Evolutionary conservation across 2,797 vertebrate genomes (phyloP), one percentile per base, ranked within the genome.

Genomic region (Alcedo atthis): DNA sequence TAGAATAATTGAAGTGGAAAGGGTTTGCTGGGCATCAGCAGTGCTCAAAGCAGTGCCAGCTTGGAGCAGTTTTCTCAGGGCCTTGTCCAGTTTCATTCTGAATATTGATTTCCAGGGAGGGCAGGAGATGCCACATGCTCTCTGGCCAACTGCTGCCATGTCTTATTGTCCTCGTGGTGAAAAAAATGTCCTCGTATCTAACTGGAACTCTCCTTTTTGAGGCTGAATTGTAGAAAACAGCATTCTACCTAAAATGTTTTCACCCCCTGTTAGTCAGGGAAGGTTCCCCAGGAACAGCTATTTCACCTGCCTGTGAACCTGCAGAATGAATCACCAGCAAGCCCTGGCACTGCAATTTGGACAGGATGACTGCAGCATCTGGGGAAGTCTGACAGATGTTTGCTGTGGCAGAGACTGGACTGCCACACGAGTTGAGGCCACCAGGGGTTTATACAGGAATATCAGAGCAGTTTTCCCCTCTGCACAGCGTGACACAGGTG

Each of bases 371-470:
- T 85, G 55, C 43, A 63, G 24, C 4, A 0, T 69, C 92, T 91
- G 59, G 43, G 73, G 33, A 78, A 75, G 26, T 55, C 43, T 94
- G 73, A 62, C 67, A 94, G 58, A 55, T 80, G 84, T 58, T 80
- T 82, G 33, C 17, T 86, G 45, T 73, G 81, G 64, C 37, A 81
- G 77, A 89, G 22, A 30, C 19, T 48, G 45, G 25, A 48, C 89
- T 76, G 62, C 49, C 66, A 22, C 15, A 48, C 1, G 1, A 73
- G 35, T 79, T 83, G 33, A 75, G 57, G 42, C 62, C 89, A 79
- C 24, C 35, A 48, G 42, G 25, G 6, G 9, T 63, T 92, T 71
- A 9, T 64, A 26, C 32, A 74, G 55, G 30, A 66, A 0, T 48
- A 45, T n/a, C 43, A 45, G 51, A 87, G 51, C 19, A 73, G n/a